Percentiles rank a stretch among this genome's conserved stretches.
Conservation (phyloP, 30 jellyfish, hydroid and myxozoan genomes). For the Clytia hemisphaerica region DNA sequence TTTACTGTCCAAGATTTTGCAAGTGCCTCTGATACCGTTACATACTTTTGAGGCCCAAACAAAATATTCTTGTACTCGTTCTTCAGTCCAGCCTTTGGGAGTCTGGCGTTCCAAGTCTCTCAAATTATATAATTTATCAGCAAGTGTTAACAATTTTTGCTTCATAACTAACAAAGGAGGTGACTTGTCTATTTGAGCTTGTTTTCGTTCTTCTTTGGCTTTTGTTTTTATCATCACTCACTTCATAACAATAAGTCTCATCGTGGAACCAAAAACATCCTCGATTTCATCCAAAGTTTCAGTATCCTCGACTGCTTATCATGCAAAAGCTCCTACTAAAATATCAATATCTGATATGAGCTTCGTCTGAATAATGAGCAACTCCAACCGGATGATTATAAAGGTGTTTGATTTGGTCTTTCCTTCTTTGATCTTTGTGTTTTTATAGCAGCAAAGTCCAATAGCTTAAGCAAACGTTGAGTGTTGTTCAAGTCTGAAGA, state of each 20-base stretch:
- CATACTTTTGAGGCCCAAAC: slow-evolving; percentile 73
- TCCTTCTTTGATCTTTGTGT: slow-evolving; percentile 71
- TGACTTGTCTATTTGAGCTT: slow-evolving; percentile 56
- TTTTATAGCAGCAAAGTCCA: slow-evolving; percentile 77
- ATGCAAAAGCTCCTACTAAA: slow-evolving; percentile 62
- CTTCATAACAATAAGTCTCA: slow-evolving; percentile 57
- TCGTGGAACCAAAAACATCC: slow-evolving; percentile 43
- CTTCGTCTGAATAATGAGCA: slow-evolving; percentile 67
- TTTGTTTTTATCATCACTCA: slow-evolving; percentile 75
- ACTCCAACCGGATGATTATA: slow-evolving; percentile 89
- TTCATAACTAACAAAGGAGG: slow-evolving; percentile 46
- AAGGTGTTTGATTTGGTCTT: slow-evolving; percentile 64
- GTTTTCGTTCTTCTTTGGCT: slow-evolving; percentile 51
- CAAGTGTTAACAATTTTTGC: slow-evolving; percentile 75
- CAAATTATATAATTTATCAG: slow-evolving; percentile 75
- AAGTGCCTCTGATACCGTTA: slow-evolving; percentile 60
- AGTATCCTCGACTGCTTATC: slow-evolving; percentile 89
- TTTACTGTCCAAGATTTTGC: slow-evolving; percentile 30
- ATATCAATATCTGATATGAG: slow-evolving; percentile 57
- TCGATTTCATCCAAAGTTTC: slow-evolving; percentile 67
- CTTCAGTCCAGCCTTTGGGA: slow-evolving; percentile 86
- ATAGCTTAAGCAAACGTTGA: slow-evolving; percentile 40
- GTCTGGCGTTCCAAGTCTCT: slow-evolving; percentile 55
- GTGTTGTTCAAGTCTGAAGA: too few species aligned
- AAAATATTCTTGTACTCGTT: slow-evolving; percentile 71